A percentile compares a stretch with the other conserved stretches of the same genome.
phyloP scores from a whole-genome alignment of 1,140 invertebrate species.

The Euwallacea fornicatus region DNA sequence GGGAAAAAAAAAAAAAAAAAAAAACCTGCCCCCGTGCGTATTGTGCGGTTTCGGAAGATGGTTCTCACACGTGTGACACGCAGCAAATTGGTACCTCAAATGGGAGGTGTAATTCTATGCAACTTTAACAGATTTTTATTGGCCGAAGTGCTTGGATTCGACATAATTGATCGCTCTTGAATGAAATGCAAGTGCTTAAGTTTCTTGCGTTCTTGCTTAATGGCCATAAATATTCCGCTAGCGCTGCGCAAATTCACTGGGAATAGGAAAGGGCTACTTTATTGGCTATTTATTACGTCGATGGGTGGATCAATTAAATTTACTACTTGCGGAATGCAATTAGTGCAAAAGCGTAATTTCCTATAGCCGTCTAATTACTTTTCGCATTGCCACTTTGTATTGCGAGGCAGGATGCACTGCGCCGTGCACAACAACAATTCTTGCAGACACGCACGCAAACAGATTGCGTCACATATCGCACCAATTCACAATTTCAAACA shows the following conservation, averaged over 20 bases:
- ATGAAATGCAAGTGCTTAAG: constrained; percentile 25
- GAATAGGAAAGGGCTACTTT: constrained; percentile 20
- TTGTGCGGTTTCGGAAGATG: too few species aligned
- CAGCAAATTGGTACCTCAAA: constrained; percentile 23
- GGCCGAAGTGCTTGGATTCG: constrained; percentile 10
- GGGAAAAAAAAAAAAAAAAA: neutral
- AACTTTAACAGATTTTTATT: constrained; percentile 17
- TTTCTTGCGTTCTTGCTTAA: constrained; percentile 24
- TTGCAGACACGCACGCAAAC: neutral
- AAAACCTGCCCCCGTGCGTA: neutral
- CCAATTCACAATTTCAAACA: constrained; percentile 17
- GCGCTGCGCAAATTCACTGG: constrained; percentile 15
- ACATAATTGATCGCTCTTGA: constrained; percentile 23
- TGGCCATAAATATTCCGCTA: constrained; percentile 20
- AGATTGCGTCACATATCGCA: constrained; percentile 15
- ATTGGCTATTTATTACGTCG: constrained; percentile 13
- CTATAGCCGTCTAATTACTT: neutral
- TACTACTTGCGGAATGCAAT: constrained; percentile 4
- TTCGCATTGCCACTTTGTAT: too few species aligned
- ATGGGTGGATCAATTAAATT: constrained; percentile 17
- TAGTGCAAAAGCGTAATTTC: neutral
- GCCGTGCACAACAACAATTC: too few species aligned
- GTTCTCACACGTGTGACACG: too few species aligned
- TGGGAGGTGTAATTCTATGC: constrained; percentile 28
- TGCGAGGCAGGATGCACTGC: too few species aligned